Conservation (phyloP, 2,113 vertebrate genomes). For the Phoxinus phoxinus region DNA sequence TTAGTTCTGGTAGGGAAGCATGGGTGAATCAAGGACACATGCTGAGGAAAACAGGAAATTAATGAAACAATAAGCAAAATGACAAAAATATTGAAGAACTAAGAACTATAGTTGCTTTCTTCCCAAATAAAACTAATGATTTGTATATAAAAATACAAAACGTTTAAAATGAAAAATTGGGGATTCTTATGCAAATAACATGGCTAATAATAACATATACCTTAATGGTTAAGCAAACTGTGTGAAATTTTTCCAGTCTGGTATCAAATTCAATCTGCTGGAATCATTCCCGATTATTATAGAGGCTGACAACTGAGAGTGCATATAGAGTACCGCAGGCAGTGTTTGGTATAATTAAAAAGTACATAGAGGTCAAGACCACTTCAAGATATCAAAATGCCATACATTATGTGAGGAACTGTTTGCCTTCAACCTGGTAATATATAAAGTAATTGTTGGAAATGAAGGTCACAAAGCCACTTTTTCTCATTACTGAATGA, state of each 20-base stretch:
- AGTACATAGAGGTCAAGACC: slow-evolving; percentile 8
- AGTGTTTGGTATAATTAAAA: slow-evolving; percentile 45
- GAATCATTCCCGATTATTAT: neutral
- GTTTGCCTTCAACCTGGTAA: slow-evolving; percentile 31
- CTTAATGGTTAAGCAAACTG: neutral
- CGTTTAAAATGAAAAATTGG: neutral
- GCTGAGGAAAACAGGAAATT: neutral
- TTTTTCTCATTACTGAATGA: slow-evolving; percentile 48
- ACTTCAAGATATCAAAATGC: slow-evolving; percentile 41
- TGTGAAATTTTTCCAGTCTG: neutral
- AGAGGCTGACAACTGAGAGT: neutral
- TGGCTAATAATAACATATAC: neutral
- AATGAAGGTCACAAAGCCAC: slow-evolving; percentile 34
- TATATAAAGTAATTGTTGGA: slow-evolving; percentile 9
- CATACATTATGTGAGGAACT: slow-evolving; percentile 19
- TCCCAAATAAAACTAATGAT: neutral
- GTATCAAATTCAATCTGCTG: neutral
- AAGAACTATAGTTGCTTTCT: neutral
- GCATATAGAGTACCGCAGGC: neutral
- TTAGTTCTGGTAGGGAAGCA: neutral
- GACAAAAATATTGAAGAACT: neutral
- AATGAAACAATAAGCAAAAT: neutral
- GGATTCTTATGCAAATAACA: neutral
- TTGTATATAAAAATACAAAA: neutral
- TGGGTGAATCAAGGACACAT: slow-evolving; percentile 5